Conservation (phyloP, 2,113 vertebrate genomes). For the Ptilonorhynchus violaceus region DNA sequence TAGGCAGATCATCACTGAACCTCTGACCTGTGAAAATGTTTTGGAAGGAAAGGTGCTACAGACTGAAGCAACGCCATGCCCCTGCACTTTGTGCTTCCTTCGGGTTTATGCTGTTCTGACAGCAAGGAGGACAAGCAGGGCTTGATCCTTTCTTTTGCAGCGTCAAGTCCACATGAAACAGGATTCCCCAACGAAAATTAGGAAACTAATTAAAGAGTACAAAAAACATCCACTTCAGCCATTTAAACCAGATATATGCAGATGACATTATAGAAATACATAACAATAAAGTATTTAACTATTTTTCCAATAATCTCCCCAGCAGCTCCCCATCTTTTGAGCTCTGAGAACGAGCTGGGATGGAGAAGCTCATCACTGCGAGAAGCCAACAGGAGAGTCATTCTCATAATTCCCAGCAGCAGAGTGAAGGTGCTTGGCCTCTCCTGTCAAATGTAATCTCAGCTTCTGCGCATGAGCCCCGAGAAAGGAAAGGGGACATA, state of each 20-base stretch:
- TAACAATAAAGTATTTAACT: background rate
- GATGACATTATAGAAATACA: background rate
- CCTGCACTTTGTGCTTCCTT: background rate
- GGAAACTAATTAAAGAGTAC: background rate
- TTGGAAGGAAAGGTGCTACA: background rate
- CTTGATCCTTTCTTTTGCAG: background rate
- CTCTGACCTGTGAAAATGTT: background rate
- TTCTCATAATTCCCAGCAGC: background rate
- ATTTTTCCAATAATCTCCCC: background rate
- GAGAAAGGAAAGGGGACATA: background rate
- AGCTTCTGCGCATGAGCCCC: background rate
- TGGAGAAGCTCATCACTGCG: rapidly evolving
- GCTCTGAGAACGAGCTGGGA: background rate
- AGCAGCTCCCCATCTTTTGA: background rate
- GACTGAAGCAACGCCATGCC: background rate
- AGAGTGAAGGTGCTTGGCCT: background rate
- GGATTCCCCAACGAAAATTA: background rate
- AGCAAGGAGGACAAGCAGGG: background rate
- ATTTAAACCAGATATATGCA: background rate
- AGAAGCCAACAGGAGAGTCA: background rate
- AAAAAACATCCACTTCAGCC: background rate
- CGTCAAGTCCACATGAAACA: background rate
- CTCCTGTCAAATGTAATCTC: background rate
- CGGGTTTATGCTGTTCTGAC: background rate
- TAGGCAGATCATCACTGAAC: background rate